Conservation (phyloP, 1,140 invertebrate genomes). For the Octopus sinensis region DNA sequence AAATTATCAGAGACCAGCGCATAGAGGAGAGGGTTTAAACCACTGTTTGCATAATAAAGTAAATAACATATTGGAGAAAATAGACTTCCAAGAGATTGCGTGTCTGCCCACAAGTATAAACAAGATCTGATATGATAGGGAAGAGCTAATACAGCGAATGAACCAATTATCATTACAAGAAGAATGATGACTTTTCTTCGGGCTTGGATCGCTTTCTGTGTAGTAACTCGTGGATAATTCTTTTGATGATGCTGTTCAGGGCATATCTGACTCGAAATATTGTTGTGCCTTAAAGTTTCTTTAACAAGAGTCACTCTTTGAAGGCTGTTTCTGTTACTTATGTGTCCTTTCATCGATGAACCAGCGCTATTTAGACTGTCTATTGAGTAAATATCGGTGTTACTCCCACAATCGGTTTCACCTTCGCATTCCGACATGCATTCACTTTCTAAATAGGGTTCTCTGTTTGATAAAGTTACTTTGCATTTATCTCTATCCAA, state of each 20-base stretch:
- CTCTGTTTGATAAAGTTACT: no score
- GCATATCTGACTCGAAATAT: no score
- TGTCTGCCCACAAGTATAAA: constrained; percentile 64
- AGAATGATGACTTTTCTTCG: constrained; percentile 64
- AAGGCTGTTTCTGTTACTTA: no score
- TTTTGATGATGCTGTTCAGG: background rate
- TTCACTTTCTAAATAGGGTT: no score
- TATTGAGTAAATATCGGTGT: no score
- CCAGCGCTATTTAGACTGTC: no score
- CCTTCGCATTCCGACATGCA: no score
- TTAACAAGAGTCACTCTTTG: no score
- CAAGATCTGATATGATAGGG: constrained; percentile 80
- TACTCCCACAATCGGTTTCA: no score
- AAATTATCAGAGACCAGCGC: constrained; percentile 74
- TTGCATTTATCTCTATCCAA: no score
- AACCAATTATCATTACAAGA: constrained; percentile 76
- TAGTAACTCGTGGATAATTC: constrained; percentile 23
- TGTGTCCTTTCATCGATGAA: no score
- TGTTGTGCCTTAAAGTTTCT: no score
- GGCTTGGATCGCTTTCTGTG: constrained; percentile 40
- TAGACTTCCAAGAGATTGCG: constrained; percentile 69
- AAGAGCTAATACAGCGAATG: constrained; percentile 80
- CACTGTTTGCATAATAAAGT: constrained; percentile 80
- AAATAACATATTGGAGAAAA: constrained; percentile 80
- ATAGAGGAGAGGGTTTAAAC: constrained; percentile 79